Base-by-base conservation (phyloP, 2,888 invertebrate species). In the Loripinus fragilis region DNA sequence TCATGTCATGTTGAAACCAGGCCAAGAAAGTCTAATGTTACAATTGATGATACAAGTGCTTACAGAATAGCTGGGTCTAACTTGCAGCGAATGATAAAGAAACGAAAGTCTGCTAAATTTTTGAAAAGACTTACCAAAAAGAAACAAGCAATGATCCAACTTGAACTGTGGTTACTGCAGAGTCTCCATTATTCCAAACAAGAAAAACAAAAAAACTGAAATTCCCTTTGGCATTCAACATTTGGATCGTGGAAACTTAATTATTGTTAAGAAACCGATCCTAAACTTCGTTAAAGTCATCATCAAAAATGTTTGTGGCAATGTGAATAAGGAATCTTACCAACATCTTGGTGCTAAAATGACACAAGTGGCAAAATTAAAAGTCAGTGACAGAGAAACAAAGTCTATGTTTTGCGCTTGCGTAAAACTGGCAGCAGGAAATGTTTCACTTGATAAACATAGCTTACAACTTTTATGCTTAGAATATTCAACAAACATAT, bases 221-320 rank as follows among this genome's bases (percentile, higher is more conserved):
- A 8, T 55, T 17, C 55, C 55, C 17, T 7, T 8, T 55, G 55
- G 55, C 23, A 17, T 55, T 10, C 3, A 55, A 17, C 28, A 17
- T 55, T 28, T 55, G 23, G 55, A 55, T 20, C 55, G 55, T 55
- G 55, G 55, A 2, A 55, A 25, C 10, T 17, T 55, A 7, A 17
- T 55, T 17, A 25, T 55, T 25, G 55, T 55, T 7, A 55, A 55
- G 55, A 55, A 55, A 28, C 55, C 55, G 5, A 55, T 55, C 17
- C 28, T 23, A 12, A 55, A 55, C 55, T 55, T 55, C 28, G 28
- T 17, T 28, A 17, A 17, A 25, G 3, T 28, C 5, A 55, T 55
- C 7, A 55, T 55, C 8, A 17, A 55, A 55, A 55, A 7, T 8
- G 28, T 55, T 28, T 25, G 55, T 55, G 17, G 7, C 28, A 7